phyloP scores from a whole-genome alignment of 64 coral and sea anemone genomes.

The Actinia tenebrosa region DNA sequence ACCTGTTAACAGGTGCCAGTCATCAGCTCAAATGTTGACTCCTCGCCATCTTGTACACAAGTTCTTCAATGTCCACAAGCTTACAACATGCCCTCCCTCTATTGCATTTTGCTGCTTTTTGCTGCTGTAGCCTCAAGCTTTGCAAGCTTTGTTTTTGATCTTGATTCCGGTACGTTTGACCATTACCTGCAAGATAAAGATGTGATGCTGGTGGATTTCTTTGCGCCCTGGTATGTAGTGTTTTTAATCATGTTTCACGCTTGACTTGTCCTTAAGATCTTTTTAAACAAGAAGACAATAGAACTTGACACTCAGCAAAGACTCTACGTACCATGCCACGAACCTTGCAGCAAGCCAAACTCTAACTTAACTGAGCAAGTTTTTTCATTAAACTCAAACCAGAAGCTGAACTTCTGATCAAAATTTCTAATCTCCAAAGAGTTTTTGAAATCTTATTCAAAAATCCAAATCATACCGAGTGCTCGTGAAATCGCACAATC shows the following conservation, averaged over 20 bases:
- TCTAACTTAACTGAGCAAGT: too few species aligned
- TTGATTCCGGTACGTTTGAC: conserved; percentile 65
- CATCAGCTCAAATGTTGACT: not conserved
- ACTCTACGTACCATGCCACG: not conserved
- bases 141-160: conserved; percentile 49
- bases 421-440: too few species aligned
- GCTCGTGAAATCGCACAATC: too few species aligned
- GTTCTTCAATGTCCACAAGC: not conserved
- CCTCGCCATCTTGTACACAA: not conserved
- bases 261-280: conserved; percentile 2
- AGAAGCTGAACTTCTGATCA: too few species aligned
- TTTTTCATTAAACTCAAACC: too few species aligned
- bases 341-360: not conserved
- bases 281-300: not conserved
- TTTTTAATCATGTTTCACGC: conserved; percentile 6
- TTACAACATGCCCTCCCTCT: not conserved
- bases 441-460: too few species aligned
- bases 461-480: too few species aligned
- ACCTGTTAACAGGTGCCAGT: not conserved
- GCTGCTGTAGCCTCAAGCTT: conserved; percentile 4
- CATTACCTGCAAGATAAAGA: conserved; percentile 65
- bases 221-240: conserved; percentile 69
- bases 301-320: not conserved
- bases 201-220: conserved; percentile 88
- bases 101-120: not conserved